Evolutionary conservation across 37 sponge, comb jelly and placozoan species (phyloP), one percentile per base, ranked within the genome.

Genomic region (Agelas oroides): DNA sequence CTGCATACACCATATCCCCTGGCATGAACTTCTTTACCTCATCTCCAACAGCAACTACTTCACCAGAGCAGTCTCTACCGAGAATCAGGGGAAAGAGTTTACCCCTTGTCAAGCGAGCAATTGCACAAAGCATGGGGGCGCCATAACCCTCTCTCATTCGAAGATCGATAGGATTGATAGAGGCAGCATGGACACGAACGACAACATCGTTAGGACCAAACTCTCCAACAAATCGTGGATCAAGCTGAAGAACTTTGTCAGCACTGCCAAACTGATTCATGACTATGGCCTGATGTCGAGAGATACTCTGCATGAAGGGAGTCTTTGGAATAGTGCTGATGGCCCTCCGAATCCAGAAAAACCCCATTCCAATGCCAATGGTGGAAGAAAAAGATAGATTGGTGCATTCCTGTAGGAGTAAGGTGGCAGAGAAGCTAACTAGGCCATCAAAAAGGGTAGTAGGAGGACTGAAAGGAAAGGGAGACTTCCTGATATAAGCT

Each of bases 51-150:
- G 91, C 93, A 34, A 88, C 86, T 2, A 96, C 91, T 54, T 92
- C 96, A 33, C 96, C 96, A 21, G 96, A 72, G 62, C 94, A 96
- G 66, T 96, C 96, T 63, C 93, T 73, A 18, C 96, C 96, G n/a
- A 96, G 76, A 28, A 90, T 55, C 13, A 82, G 84, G 55, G 96
- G 96, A 54, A 93, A 88, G 25, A 71, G 1, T 59, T 30, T 39
- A 52, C 37, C 38, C 63, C 58, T 1, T 23, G 27, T 63, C 25
- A 38, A 17, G 20, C 17, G 57, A 8, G 75, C 70, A 23, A 84
- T 19, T 1, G 23, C 53, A 18, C 52, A 23, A 15, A 85, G 25
- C n/a, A 84, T 20, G 0, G 64, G 0, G 52, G 76, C 32, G 2
- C 91, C 85, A 84, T 87, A 94, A 12, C 91, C 91, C 64, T 36